phyloP scores from a whole-genome alignment of 2,797 vertebrate species.

The Coregonus sp. region DNA sequence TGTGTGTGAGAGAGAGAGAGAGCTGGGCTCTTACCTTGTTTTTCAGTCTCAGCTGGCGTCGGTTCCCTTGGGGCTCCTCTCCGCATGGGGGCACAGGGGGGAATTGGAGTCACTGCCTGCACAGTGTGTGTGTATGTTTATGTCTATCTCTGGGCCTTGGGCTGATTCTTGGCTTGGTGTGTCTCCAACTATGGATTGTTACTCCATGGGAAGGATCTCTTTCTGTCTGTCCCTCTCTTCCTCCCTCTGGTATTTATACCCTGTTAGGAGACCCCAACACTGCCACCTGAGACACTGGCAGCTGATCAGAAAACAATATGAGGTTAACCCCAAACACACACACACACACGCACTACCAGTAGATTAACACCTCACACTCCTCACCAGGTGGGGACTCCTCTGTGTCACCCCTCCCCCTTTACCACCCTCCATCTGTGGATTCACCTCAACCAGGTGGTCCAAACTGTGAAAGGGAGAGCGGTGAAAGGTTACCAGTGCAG shows the following conservation, averaged over 20 bases:
- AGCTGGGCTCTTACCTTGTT: slow-evolving; percentile 79
- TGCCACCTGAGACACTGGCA: slow-evolving; percentile 74
- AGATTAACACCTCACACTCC: slow-evolving; percentile 39
- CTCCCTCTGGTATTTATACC: slow-evolving; percentile 77
- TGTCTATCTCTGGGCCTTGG: slow-evolving; percentile 33
- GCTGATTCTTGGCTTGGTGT: slow-evolving; percentile 45
- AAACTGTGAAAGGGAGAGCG: slow-evolving; percentile 37
- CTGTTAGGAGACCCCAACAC: slow-evolving; percentile 60
- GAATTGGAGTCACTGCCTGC: slow-evolving; percentile 55
- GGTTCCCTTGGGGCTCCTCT: slow-evolving; percentile 73
- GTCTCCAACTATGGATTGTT: slow-evolving; percentile 59
- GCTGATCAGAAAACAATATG: slow-evolving; percentile 61
- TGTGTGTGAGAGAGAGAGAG: slow-evolving; percentile 27
- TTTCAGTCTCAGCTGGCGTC: slow-evolving; percentile 79
- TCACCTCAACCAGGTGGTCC: slow-evolving; percentile 70
- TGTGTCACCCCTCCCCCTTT: slow-evolving; percentile 44
- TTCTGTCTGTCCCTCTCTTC: slow-evolving; percentile 40
- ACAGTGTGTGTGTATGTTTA: slow-evolving; percentile 34
- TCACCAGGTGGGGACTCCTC: slow-evolving; percentile 50
- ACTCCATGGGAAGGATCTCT: slow-evolving; percentile 61
- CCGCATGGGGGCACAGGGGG: slow-evolving; percentile 75
- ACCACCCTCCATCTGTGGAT: slow-evolving; percentile 50
- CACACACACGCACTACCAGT: slow-evolving; percentile 3
- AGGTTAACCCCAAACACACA: slow-evolving; percentile 15
- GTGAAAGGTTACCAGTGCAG: slow-evolving; percentile 27